phyloP scores from a whole-genome alignment of 2,113 vertebrate genomes.

The Pygoscelis adeliae region DNA sequence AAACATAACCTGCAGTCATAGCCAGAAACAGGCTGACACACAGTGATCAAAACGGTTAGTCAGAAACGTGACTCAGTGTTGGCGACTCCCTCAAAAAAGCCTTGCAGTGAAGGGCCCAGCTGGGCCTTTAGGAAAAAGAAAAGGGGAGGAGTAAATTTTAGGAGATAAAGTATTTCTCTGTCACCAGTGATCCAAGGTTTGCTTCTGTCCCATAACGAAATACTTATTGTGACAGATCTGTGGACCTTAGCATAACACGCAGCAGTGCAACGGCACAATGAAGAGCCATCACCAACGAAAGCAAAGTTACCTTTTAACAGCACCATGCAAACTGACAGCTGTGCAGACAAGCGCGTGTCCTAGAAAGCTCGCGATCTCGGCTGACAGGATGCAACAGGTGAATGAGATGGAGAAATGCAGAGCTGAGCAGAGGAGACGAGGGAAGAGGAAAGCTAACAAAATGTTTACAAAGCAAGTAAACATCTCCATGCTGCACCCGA shows the following conservation, averaged over 20 bases:
- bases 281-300: accelerated
- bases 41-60: slow-evolving; percentile 1
- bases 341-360: background rate
- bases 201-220: background rate
- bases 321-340: background rate
- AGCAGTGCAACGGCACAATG: accelerated
- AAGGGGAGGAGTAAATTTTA: background rate
- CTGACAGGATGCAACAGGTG: background rate
- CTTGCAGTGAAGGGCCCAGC: background rate
- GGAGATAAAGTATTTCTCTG: background rate
- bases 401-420: background rate
- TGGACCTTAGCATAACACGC: background rate
- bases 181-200: background rate
- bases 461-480: background rate
- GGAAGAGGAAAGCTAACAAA: background rate
- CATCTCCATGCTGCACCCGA: background rate
- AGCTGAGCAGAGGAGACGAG: background rate
- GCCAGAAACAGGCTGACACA: background rate
- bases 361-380: background rate
- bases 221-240: background rate
- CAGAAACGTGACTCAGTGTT: slow-evolving; percentile 26
- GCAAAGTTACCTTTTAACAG: background rate
- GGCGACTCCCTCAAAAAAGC: slow-evolving; percentile 5
- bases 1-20: slow-evolving; percentile 34
- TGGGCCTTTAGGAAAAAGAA: background rate